A percentile compares a stretch with the other conserved stretches of the same genome.
phyloP scores from a whole-genome alignment of 53 echinoderm and acorn worm species.

The Astropecten irregularis region DNA sequence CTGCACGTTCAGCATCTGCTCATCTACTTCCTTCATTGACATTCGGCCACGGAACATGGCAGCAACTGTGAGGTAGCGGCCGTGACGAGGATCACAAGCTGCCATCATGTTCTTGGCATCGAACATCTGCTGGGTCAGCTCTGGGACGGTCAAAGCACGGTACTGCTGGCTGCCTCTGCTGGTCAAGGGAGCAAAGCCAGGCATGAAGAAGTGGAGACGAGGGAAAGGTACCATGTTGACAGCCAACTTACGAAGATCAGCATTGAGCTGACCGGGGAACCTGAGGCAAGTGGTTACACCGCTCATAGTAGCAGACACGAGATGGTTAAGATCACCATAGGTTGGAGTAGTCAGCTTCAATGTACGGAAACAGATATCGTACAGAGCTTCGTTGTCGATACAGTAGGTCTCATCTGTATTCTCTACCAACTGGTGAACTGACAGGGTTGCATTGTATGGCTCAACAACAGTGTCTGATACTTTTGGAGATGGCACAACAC shows the following conservation, averaged over 20 bases:
- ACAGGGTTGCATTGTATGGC: constrained; percentile 96
- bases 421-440: constrained; percentile 97
- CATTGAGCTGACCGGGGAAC: constrained; percentile 99
- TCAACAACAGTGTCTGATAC: constrained; percentile 99
- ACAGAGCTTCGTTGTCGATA: constrained; percentile 96
- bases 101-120: constrained; percentile 99
- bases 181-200: constrained; percentile 96
- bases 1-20: constrained; percentile 98
- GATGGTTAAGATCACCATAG: constrained; percentile 98
- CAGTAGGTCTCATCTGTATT: constrained; percentile 97
- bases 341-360: constrained; percentile 96
- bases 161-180: constrained; percentile 97
- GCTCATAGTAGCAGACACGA: constrained; percentile 98
- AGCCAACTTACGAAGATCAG: constrained; percentile 95
- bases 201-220: constrained; percentile 99
- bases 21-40: constrained; percentile 99
- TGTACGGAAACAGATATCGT: constrained; percentile 98
- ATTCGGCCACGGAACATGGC: constrained; percentile 97
- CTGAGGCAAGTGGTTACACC: constrained; percentile 97
- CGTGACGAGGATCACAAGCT: constrained; percentile 95
- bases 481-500: constrained; percentile 96
- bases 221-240: constrained; percentile 99
- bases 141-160: constrained; percentile 89
- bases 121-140: constrained; percentile 97
- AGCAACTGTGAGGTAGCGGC: constrained; percentile 92